Percentiles rank a stretch among this genome's conserved stretches.
These are phyloP conservation scores for Tetragnatha montana DNA, from an alignment of 2,888 invertebrate species.

Conservation along the genomic window DNA sequence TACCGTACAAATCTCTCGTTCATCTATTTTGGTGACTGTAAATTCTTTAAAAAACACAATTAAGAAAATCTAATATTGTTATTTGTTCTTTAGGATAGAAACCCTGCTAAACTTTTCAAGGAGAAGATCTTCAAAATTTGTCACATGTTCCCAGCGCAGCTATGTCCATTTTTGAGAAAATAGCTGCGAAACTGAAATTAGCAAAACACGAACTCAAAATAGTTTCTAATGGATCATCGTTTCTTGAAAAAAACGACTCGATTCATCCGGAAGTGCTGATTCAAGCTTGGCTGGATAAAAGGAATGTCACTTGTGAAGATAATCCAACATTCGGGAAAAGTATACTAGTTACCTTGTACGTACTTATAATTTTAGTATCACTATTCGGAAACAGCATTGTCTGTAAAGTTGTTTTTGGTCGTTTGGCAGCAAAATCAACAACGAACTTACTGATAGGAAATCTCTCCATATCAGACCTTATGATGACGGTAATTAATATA, in stretches of 20 bases:
- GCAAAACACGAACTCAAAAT: background rate
- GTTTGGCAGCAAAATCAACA: constrained; percentile 79
- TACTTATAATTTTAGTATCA: constrained; percentile 77
- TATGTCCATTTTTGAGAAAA: background rate
- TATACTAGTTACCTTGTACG: constrained; percentile 75
- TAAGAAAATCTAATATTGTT: background rate
- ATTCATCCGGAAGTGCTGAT: background rate
- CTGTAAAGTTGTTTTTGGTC: constrained; percentile 78
- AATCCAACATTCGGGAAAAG: constrained; percentile 8
- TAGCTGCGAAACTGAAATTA: background rate
- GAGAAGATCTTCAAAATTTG: background rate
- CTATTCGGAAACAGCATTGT: constrained; percentile 77
- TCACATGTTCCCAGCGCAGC: background rate
- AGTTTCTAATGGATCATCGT: background rate
- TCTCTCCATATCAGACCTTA: constrained; percentile 77
- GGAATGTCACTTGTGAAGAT: background rate
- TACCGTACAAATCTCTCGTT: no score
- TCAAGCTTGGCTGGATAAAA: background rate
- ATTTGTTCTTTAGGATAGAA: background rate
- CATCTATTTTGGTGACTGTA: no score
- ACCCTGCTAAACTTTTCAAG: constrained; percentile 5
- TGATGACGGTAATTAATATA: constrained; percentile 76
- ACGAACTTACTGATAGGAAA: constrained; percentile 80
- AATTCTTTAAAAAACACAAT: no score
- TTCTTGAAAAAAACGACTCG: background rate